Conservation (phyloP, 2,113 vertebrate genomes). For the Odocoileus hemionus region DNA sequence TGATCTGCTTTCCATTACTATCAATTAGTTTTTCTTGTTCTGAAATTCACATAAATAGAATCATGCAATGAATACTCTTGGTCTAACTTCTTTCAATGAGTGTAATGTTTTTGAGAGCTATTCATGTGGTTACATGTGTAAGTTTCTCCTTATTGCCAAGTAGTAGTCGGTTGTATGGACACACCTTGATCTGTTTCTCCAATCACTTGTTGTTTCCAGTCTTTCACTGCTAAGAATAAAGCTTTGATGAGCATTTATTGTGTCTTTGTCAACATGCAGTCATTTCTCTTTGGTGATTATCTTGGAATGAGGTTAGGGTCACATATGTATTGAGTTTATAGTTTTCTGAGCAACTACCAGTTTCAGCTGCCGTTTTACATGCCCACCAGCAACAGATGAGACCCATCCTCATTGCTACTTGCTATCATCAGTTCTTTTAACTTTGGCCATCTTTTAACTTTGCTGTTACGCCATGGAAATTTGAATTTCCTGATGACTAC, state of each 20-base stretch:
- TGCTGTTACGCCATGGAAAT: background rate
- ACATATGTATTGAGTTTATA: background rate
- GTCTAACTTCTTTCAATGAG: background rate
- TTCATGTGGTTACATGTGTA: background rate
- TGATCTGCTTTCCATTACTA: background rate
- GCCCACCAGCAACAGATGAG: rapidly evolving
- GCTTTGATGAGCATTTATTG: background rate
- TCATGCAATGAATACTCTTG: background rate
- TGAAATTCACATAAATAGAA: background rate
- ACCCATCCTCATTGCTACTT: background rate
- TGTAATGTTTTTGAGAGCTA: background rate
- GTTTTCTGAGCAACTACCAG: background rate
- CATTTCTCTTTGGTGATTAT: background rate
- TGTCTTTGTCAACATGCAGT: background rate
- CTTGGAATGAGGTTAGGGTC: background rate
- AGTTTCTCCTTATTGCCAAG: background rate
- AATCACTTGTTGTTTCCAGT: no score
- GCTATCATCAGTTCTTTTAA: background rate
- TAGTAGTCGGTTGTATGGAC: background rate
- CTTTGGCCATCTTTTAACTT: background rate
- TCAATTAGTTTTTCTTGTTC: background rate
- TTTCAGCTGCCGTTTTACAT: background rate
- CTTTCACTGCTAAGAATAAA: background rate
- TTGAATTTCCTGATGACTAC: background rate
- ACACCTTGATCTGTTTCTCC: background rate